Percentiles rank a stretch among this genome's conserved stretches.
These are phyloP conservation scores for Larimichthys crocea DNA, from an alignment of 2,113 vertebrate genomes.

Conservation along the genomic window DNA sequence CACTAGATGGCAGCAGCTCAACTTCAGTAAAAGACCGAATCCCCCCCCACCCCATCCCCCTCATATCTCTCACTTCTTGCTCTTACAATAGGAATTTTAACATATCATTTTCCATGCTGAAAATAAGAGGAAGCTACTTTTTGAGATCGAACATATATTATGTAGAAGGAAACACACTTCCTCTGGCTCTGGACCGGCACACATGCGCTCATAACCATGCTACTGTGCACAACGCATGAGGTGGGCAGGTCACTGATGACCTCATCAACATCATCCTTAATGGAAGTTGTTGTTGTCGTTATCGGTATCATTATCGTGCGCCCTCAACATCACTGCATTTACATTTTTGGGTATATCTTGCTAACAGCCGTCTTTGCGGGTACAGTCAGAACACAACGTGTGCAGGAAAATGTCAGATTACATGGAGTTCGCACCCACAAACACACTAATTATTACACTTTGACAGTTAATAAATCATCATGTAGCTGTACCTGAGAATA, in stretches of 20 bases:
- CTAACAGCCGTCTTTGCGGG: not conserved
- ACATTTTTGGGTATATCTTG: conserved; percentile 3
- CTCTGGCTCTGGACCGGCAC: conserved; percentile 13
- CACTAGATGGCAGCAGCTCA: conserved; percentile 90
- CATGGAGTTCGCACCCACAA: not conserved
- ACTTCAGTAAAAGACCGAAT: conserved; percentile 69
- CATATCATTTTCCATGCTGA: conserved; percentile 69
- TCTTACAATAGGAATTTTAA: conserved; percentile 67
- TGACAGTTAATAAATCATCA: not conserved
- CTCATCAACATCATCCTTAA: conserved; percentile 31
- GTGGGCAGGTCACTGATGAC: conserved; percentile 29
- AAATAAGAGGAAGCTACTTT: conserved; percentile 60
- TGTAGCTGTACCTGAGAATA: not conserved
- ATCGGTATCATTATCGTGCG: not conserved
- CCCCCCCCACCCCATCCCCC: not conserved
- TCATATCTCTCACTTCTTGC: not conserved
- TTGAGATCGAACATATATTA: conserved; percentile 25
- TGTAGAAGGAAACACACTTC: conserved; percentile 10
- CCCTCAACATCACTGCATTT: not conserved
- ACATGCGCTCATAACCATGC: not conserved
- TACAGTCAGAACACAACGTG: not conserved
- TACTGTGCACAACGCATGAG: not conserved
- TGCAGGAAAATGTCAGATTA: not conserved
- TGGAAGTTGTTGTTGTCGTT: conserved; percentile 26
- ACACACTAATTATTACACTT: conserved; percentile 10